A percentile compares a stretch with the other conserved stretches of the same genome.
Conservation (phyloP, 2,797 vertebrate genomes). For the Enteromius afrohamiltoni region DNA sequence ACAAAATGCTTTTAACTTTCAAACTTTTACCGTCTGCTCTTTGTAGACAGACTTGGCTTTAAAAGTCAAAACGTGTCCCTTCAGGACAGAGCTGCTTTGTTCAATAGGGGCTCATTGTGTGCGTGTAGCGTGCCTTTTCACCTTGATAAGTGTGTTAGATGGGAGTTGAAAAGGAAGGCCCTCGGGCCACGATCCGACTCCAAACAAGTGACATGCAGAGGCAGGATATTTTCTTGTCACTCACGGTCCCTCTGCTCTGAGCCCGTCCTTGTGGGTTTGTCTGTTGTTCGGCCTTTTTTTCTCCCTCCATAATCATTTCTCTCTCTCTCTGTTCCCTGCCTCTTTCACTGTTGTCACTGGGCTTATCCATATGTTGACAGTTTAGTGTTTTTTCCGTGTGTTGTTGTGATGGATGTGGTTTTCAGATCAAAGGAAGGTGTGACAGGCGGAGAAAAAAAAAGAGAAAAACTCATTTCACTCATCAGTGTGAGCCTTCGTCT, state of each 20-base stretch:
- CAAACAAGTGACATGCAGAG: slow-evolving; percentile 71
- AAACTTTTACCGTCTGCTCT: slow-evolving; percentile 38
- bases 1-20: slow-evolving; percentile 37
- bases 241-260: slow-evolving; percentile 58
- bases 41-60: slow-evolving; percentile 43
- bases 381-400: slow-evolving; percentile 64
- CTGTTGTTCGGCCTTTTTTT: slow-evolving; percentile 60
- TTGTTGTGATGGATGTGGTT: slow-evolving; percentile 65
- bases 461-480: slow-evolving; percentile 52
- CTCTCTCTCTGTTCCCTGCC: slow-evolving; percentile 31
- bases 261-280: slow-evolving; percentile 53
- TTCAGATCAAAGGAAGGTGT: slow-evolving; percentile 69
- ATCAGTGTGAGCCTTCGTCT: slow-evolving; percentile 35
- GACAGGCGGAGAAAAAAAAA: slow-evolving; percentile 39
- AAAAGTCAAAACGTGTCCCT: slow-evolving; percentile 61
- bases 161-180: slow-evolving; percentile 71
- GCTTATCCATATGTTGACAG: slow-evolving; percentile 62
- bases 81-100: slow-evolving; percentile 58
- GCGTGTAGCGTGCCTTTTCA: slow-evolving; percentile 60
- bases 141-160: slow-evolving; percentile 65
- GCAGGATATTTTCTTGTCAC: slow-evolving; percentile 68
- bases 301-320: slow-evolving; percentile 52
- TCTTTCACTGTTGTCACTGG: slow-evolving; percentile 55
- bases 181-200: slow-evolving; percentile 67
- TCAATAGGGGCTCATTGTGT: slow-evolving; percentile 67